Conservation (phyloP, 1,140 invertebrate species). For the Cheumatopsyche charites region DNA sequence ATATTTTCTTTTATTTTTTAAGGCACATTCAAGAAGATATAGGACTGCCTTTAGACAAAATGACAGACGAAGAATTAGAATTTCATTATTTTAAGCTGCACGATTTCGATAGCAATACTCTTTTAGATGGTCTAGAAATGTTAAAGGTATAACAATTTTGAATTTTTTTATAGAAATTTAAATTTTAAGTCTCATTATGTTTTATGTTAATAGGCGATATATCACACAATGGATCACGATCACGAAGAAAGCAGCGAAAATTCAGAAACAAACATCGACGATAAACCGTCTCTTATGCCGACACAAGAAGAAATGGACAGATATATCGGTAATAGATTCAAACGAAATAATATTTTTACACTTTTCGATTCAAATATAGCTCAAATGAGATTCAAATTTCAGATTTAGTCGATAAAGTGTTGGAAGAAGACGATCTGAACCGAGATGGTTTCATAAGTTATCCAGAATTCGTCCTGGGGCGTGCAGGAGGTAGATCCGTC, state of each 20-base stretch:
- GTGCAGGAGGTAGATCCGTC: slow-evolving; percentile 48
- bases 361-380: not conserved
- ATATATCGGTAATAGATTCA: slow-evolving; percentile 58
- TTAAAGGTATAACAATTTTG: slow-evolving; percentile 61
- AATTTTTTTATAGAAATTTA: not conserved
- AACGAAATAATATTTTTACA: slow-evolving; percentile 6
- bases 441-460: slow-evolving; percentile 84
- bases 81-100: slow-evolving; percentile 73
- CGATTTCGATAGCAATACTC: slow-evolving; percentile 80
- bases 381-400: slow-evolving; percentile 50
- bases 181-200: not conserved
- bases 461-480: slow-evolving; percentile 71
- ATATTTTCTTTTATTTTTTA: slow-evolving; percentile 45
- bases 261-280: not conserved
- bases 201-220: slow-evolving; percentile 61
- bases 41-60: slow-evolving; percentile 65
- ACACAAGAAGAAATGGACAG: slow-evolving; percentile 56
- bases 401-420: slow-evolving; percentile 81
- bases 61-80: slow-evolving; percentile 77
- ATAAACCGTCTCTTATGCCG: slow-evolving; percentile 54
- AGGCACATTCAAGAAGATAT: slow-evolving; percentile 79
- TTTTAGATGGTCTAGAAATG: slow-evolving; percentile 82
- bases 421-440: slow-evolving; percentile 78
- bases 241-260: slow-evolving; percentile 51
- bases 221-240: slow-evolving; percentile 66